Percentiles rank a stretch among this genome's conserved stretches.
Conservation (phyloP, 2,113 vertebrate genomes). For the Etheostoma cragini region DNA sequence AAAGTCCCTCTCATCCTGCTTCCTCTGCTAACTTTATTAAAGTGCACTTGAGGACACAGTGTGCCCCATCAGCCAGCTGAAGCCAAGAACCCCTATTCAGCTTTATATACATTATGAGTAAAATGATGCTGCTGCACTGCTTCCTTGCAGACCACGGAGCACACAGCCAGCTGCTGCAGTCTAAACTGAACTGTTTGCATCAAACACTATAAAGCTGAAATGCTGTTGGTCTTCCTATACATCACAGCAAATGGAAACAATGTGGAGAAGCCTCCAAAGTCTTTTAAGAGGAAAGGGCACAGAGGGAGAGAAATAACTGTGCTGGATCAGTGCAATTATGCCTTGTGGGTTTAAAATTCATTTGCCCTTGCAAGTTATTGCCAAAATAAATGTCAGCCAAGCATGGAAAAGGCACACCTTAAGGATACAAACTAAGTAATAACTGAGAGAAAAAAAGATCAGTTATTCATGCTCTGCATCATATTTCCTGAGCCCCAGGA, state of each 20-base stretch:
- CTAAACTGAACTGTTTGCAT: constrained; percentile 35
- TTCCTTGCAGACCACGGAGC: constrained; percentile 33
- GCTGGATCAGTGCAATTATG: constrained; percentile 69
- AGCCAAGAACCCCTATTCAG: constrained; percentile 47
- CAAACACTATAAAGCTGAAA: constrained; percentile 40
- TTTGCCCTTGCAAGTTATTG: constrained; percentile 74
- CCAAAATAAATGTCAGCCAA: constrained; percentile 80
- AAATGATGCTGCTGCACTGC: constrained; percentile 48
- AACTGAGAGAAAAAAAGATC: constrained; percentile 44
- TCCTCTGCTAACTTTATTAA: constrained; percentile 57
- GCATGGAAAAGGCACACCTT: constrained; percentile 63
- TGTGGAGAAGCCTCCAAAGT: constrained; percentile 58
- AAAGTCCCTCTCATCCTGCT: constrained; percentile 46
- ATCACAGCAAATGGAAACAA: constrained; percentile 70
- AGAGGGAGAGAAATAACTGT: constrained; percentile 59
- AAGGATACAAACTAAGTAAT: constrained; percentile 66
- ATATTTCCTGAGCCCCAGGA: constrained; percentile 50
- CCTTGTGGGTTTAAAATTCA: constrained; percentile 69
- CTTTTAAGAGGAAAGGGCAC: constrained; percentile 53
- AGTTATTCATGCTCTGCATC: constrained; percentile 57
- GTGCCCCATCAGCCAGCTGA: constrained; percentile 27
- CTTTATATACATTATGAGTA: constrained; percentile 46
- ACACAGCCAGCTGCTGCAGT: constrained; percentile 48
- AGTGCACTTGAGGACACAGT: constrained; percentile 61
- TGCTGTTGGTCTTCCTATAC: constrained; percentile 37